These are phyloP conservation scores for Paratilapia polleni DNA, from an alignment of 2,113 vertebrate genomes.

Conservation along the genomic window DNA sequence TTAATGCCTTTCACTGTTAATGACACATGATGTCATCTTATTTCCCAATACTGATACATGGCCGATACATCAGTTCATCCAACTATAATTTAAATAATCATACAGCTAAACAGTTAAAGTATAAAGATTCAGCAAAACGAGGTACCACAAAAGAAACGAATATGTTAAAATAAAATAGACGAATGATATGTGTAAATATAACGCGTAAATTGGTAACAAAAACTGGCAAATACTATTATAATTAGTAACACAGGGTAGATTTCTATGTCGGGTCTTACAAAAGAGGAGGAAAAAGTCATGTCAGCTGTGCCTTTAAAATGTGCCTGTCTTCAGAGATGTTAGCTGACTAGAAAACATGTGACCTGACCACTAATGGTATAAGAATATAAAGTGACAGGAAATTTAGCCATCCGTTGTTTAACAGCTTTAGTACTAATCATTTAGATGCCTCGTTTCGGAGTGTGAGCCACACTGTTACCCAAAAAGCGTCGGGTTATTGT, in stretches of 20 bases:
- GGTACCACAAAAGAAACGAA: background rate
- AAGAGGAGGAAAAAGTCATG: background rate
- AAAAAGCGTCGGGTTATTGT: conserved; percentile 52
- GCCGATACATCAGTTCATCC: background rate
- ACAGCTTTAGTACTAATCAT: background rate
- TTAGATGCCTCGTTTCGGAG: background rate
- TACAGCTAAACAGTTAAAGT: background rate
- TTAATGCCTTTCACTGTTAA: background rate
- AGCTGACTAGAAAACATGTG: conserved; percentile 25
- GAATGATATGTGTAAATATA: background rate
- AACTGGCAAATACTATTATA: background rate
- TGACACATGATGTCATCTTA: background rate
- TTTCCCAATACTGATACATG: background rate
- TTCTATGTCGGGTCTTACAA: background rate
- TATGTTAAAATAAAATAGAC: background rate
- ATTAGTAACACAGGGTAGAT: background rate
- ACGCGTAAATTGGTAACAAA: background rate
- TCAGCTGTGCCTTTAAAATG: conserved; percentile 25
- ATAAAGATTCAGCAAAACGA: background rate
- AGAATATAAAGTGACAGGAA: background rate
- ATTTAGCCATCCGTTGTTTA: background rate
- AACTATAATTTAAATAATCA: background rate
- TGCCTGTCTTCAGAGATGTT: conserved; percentile 8
- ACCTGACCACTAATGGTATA: background rate
- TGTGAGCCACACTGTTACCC: background rate